Conservation (phyloP, 2,113 vertebrate genomes). For the Rousettus leschenaultii region DNA sequence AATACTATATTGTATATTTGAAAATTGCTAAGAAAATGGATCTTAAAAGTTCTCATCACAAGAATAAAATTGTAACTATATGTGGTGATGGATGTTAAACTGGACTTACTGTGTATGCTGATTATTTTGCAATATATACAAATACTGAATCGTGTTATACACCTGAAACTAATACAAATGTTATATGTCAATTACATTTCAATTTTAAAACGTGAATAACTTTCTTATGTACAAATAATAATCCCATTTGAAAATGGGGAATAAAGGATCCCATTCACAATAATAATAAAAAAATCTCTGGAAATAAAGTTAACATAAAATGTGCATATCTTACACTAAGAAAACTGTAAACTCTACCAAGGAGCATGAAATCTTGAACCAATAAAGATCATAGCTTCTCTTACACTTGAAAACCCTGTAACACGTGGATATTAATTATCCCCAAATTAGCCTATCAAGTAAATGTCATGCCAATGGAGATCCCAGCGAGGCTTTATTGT, state of each 20-base stretch:
- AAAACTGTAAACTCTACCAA: background rate
- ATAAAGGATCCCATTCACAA: background rate
- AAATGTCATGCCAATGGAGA: background rate
- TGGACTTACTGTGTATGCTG: background rate
- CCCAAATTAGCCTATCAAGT: background rate
- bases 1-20: background rate
- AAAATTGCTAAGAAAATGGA: background rate
- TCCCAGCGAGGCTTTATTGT: background rate
- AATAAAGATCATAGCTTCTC: background rate
- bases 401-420: background rate
- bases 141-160: background rate
- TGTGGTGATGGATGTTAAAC: background rate
- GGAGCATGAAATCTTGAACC: background rate
- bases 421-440: background rate
- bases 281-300: background rate
- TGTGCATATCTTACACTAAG: background rate
- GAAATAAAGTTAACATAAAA: constrained; percentile 40
- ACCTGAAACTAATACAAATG: background rate
- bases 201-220: background rate
- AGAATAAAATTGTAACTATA: background rate
- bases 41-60: background rate
- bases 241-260: background rate
- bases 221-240: constrained; percentile 16
- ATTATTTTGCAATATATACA: background rate
- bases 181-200: background rate